phyloP scores from a whole-genome alignment of 1,140 invertebrate genomes.

The Drosophila rhopaloa region DNA sequence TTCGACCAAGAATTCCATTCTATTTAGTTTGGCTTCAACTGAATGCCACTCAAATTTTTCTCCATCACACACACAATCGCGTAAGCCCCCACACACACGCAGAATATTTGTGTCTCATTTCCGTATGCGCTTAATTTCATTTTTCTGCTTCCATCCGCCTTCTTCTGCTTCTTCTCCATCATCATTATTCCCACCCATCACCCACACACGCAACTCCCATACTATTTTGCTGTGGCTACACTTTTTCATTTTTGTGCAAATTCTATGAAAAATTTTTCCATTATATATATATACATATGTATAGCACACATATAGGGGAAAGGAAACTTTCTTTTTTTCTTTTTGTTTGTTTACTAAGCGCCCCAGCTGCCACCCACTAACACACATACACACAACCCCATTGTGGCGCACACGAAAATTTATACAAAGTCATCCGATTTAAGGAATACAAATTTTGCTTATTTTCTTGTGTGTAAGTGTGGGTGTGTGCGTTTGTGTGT shows the following conservation, averaged over 20 bases:
- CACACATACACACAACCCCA: slow-evolving; percentile 71
- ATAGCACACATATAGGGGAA: slow-evolving; percentile 17
- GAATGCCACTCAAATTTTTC: slow-evolving; percentile 73
- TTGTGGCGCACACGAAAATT: slow-evolving; percentile 81
- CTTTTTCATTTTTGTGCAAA: slow-evolving; percentile 84
- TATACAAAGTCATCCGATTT: slow-evolving; percentile 85
- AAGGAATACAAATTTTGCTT: slow-evolving; percentile 84
- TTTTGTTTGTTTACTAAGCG: slow-evolving; percentile 60
- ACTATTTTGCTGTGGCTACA: slow-evolving; percentile 49
- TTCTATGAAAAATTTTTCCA: slow-evolving; percentile 85
- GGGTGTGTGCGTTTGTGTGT: slow-evolving; percentile 37
- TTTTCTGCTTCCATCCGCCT: slow-evolving; percentile 62
- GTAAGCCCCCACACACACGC: slow-evolving; percentile 47
- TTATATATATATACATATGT: slow-evolving; percentile 58
- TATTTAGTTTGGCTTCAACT: slow-evolving; percentile 60
- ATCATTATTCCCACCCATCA: slow-evolving; percentile 50
- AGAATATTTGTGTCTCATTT: slow-evolving; percentile 78
- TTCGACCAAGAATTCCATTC: slow-evolving; percentile 57
- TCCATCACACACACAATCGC: slow-evolving; percentile 45
- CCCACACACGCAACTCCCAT: slow-evolving; percentile 1
- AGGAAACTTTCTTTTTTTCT: slow-evolving; percentile 52
- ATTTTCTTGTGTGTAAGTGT: slow-evolving; percentile 56
- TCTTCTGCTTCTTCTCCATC: slow-evolving; percentile 43
- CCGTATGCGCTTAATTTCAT: slow-evolving; percentile 81
- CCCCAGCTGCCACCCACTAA: slow-evolving; percentile 65